Conservation (phyloP, 2,888 invertebrate species). For the Hirtodrosophila duncani region DNA sequence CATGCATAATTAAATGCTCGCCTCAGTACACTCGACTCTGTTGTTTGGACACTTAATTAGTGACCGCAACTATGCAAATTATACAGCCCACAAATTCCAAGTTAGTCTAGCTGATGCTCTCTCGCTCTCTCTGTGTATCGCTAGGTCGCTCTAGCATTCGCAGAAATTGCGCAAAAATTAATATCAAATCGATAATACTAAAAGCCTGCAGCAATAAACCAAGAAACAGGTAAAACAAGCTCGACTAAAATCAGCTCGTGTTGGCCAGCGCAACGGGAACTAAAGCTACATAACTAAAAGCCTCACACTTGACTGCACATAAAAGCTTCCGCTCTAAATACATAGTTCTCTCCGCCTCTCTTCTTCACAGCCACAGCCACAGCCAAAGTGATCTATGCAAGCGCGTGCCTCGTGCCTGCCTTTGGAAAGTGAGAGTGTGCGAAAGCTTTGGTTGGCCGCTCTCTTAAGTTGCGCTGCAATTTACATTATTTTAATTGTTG, state of each 20-base stretch:
- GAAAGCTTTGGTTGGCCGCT: slow-evolving; percentile 28
- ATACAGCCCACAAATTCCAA: slow-evolving; percentile 35
- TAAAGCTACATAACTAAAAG: no score
- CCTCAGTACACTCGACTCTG: slow-evolving; percentile 20
- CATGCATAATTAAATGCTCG: slow-evolving; percentile 26
- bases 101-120: slow-evolving; percentile 28
- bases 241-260: no score
- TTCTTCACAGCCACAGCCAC: slow-evolving; percentile 19
- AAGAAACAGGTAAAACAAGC: slow-evolving; percentile 66
- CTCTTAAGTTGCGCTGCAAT: slow-evolving; percentile 37
- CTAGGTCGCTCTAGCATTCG: slow-evolving; percentile 13
- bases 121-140: slow-evolving; percentile 3
- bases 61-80: slow-evolving; percentile 29
- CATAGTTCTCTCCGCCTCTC: not conserved
- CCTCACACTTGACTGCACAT: not conserved
- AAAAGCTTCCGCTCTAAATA: slow-evolving; percentile 19
- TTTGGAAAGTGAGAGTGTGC: slow-evolving; percentile 7
- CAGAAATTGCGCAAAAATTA: slow-evolving; percentile 51
- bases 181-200: slow-evolving; percentile 66
- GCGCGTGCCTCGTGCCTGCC: not conserved
- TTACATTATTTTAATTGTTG: slow-evolving; percentile 64
- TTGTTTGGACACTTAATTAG: slow-evolving; percentile 52
- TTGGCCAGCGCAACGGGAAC: slow-evolving; percentile 69
- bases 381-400: slow-evolving; percentile 56
- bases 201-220: slow-evolving; percentile 35